A percentile compares a stretch with the other conserved stretches of the same genome.
Conservation (phyloP, 2,797 vertebrate species). For the Scomberomorus guttatus region DNA sequence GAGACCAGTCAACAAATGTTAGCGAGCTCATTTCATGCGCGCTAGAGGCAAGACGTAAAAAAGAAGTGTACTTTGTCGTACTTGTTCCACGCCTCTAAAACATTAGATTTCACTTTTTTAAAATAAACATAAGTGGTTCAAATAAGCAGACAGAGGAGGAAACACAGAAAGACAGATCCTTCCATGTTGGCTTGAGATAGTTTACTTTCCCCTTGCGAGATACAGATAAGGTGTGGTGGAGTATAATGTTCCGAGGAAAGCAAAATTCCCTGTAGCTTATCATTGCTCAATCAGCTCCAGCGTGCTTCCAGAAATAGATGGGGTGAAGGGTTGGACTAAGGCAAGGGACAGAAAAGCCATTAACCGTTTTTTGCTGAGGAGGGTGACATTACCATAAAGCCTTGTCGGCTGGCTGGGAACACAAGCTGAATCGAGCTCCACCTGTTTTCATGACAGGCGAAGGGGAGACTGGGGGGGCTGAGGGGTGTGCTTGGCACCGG, state of each 20-base stretch:
- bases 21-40: background rate
- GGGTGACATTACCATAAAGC: constrained; percentile 75
- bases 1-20: constrained; percentile 38
- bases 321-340: constrained; percentile 52
- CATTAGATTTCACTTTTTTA: background rate
- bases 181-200: background rate
- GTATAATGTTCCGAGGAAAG: constrained; percentile 54
- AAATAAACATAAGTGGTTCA: background rate
- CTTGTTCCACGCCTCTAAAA: background rate
- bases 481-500: constrained; percentile 47
- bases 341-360: constrained; percentile 72
- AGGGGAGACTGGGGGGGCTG: background rate
- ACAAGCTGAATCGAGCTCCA: constrained; percentile 68
- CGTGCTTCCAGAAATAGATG: constrained; percentile 78
- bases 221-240: constrained; percentile 54
- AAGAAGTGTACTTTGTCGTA: background rate
- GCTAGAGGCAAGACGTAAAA: background rate
- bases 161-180: background rate
- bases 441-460: constrained; percentile 76
- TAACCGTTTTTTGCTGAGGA: constrained; percentile 60
- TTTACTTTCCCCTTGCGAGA: constrained; percentile 15
- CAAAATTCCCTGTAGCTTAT: constrained; percentile 67
- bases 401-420: constrained; percentile 54
- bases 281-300: constrained; percentile 77
- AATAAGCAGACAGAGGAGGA: background rate